These are phyloP conservation scores for Zelostemma sp. DNA, from an alignment of 1,140 invertebrate genomes.

Conservation along the genomic window DNA sequence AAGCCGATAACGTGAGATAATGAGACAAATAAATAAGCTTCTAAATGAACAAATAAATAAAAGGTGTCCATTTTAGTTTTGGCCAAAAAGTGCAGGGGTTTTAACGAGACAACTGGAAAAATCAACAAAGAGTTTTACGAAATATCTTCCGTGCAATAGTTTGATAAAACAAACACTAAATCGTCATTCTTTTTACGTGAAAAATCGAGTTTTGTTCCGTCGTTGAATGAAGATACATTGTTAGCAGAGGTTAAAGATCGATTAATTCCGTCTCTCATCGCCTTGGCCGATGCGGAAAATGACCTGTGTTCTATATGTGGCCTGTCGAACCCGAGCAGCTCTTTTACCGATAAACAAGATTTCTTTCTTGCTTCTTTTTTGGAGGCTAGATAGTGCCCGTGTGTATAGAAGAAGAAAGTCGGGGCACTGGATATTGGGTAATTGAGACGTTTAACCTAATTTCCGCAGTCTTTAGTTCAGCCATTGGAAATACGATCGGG, in stretches of 20 bases:
- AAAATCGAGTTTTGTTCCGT: not conserved
- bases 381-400: conserved; percentile 12
- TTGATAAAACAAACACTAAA: too few relatives aligned
- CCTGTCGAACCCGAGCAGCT: conserved; percentile 17
- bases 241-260: conserved; percentile 11
- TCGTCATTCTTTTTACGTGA: not conserved
- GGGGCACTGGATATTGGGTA: conserved; percentile 13
- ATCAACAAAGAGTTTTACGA: too few relatives aligned
- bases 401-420: conserved; percentile 7
- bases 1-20: conserved; percentile 1
- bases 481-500: not conserved
- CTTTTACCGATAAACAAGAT: conserved; percentile 31
- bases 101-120: too few relatives aligned
- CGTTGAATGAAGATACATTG: not conserved
- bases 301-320: conserved; percentile 9
- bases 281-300: conserved; percentile 25
- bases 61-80: too few relatives aligned
- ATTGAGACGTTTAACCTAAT: conserved; percentile 35
- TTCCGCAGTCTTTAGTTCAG: conserved; percentile 3
- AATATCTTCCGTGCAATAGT: too few relatives aligned
- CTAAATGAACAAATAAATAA: too few relatives aligned
- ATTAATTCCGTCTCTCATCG: conserved; percentile 32
- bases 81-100: too few relatives aligned
- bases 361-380: conserved; percentile 14
- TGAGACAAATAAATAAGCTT: too few relatives aligned